Evolutionary conservation across 2,113 vertebrate species (phyloP).

Genomic region (Pachypanchax playfairii): DNA sequence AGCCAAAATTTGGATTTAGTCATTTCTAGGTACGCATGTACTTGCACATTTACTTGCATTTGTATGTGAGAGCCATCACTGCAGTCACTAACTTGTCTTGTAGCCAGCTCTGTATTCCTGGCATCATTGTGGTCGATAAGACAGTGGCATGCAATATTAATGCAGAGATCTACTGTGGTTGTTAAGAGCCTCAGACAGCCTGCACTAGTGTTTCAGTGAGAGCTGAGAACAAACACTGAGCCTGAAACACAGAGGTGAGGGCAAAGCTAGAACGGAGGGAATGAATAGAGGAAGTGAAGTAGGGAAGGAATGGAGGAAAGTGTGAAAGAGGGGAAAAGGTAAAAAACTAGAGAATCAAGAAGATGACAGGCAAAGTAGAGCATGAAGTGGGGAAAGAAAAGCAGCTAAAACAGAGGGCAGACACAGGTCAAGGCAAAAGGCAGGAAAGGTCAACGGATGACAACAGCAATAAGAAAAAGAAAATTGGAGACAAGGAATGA

Average conservation of each 20-base stretch:
- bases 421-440: conserved; percentile 40
- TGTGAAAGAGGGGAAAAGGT: conserved; percentile 23
- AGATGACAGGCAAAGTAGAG: conserved; percentile 11
- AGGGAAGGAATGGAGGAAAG: neutral
- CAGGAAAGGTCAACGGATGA: conserved; percentile 20
- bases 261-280: conserved; percentile 21
- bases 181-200: conserved; percentile 85
- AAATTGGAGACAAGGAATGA: conserved; percentile 37
- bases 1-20: conserved; percentile 31
- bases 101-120: conserved; percentile 75
- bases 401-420: conserved; percentile 36
- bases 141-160: conserved; percentile 94
- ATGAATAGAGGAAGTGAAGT: conserved; percentile 15
- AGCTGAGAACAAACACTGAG: conserved; percentile 73
- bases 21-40: conserved; percentile 7
- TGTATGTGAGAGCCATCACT: conserved; percentile 47
- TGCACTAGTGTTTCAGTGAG: conserved; percentile 85
- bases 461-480: conserved; percentile 25
- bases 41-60: conserved; percentile 29
- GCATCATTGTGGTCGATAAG: conserved; percentile 82
- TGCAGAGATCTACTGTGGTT: conserved; percentile 89
- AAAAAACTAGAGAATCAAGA: conserved; percentile 19
- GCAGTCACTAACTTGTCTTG: conserved; percentile 65
- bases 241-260: conserved; percentile 81
- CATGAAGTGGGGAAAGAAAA: conserved; percentile 23